Evolutionary conservation across 2,113 vertebrate species (phyloP).

Genomic region (Caretta caretta): DNA sequence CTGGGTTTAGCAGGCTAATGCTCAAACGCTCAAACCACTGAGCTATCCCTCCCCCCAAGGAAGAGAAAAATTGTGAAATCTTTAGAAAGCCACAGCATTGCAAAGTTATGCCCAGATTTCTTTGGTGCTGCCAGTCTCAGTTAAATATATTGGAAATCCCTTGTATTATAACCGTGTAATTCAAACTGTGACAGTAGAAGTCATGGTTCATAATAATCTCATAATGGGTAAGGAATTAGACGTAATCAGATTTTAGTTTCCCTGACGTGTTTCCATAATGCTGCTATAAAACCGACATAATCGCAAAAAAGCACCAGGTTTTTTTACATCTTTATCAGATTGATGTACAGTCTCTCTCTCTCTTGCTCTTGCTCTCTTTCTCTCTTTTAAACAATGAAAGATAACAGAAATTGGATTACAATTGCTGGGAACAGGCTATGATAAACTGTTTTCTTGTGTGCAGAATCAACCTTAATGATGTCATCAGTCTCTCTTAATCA

Average conservation of each 20-base stretch:
- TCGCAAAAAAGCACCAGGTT: slow-evolving; percentile 68
- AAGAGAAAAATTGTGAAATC: neutral
- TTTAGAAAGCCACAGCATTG: slow-evolving; percentile 15
- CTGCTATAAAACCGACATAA: slow-evolving; percentile 69
- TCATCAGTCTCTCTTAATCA: slow-evolving; percentile 51
- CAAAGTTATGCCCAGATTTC: slow-evolving; percentile 75
- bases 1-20: too few relatives aligned
- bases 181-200: slow-evolving; percentile 73
- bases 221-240: slow-evolving; percentile 75
- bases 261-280: slow-evolving; percentile 71
- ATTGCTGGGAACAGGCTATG: slow-evolving; percentile 73
- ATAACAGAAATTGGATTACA: slow-evolving; percentile 78
- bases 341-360: slow-evolving; percentile 39
- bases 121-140: slow-evolving; percentile 72
- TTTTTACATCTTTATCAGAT: slow-evolving; percentile 76
- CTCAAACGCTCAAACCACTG: too few relatives aligned
- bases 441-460: slow-evolving; percentile 75
- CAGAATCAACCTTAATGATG: slow-evolving; percentile 58
- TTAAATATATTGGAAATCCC: slow-evolving; percentile 78
- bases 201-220: slow-evolving; percentile 77
- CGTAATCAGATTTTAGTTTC: slow-evolving; percentile 77
- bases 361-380: neutral
- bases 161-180: slow-evolving; percentile 72
- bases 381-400: slow-evolving; percentile 56
- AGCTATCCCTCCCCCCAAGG: neutral